Conservation (phyloP, 2,888 invertebrate species). For the Apamea anceps region DNA sequence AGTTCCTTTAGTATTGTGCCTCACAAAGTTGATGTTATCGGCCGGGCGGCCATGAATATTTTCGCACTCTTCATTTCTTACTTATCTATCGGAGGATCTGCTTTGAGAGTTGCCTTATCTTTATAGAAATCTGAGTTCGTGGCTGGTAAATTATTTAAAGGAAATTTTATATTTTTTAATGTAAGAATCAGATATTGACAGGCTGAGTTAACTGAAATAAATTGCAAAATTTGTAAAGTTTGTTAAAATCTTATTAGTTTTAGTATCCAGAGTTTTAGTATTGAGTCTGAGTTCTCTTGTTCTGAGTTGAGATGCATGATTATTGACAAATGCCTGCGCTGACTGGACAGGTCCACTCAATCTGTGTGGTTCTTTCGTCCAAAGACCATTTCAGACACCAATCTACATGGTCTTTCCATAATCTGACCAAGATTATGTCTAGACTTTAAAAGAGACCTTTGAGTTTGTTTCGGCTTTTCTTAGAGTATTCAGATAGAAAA, state of each 20-base stretch:
- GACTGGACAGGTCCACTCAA: neutral
- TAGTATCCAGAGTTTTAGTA: neutral
- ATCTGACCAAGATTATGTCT: neutral
- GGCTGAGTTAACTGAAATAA: neutral
- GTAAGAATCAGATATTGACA: neutral
- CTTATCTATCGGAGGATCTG: conserved; percentile 47
- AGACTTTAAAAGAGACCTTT: neutral
- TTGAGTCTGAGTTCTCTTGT: neutral
- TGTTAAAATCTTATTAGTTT: neutral
- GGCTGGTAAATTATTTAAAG: conserved; percentile 11
- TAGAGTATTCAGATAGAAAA: neutral
- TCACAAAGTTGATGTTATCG: conserved; percentile 47
- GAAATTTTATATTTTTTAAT: conserved; percentile 23
- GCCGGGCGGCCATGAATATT: conserved; percentile 43
- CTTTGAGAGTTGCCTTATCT: conserved; percentile 36
- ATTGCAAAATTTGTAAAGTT: neutral
- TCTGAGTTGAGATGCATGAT: neutral
- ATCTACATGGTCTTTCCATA: neutral
- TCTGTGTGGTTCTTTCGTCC: neutral
- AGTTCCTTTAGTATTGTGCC: conserved; percentile 51
- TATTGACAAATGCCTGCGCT: neutral
- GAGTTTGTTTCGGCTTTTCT: neutral
- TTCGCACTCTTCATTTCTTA: conserved; percentile 55
- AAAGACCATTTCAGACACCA: neutral
- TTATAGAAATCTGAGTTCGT: conserved; percentile 32